A percentile compares a stretch with the other conserved stretches of the same genome.
Evolutionary conservation across 2,113 vertebrate species (phyloP).

Genomic region (Bufo gargarizans): DNA sequence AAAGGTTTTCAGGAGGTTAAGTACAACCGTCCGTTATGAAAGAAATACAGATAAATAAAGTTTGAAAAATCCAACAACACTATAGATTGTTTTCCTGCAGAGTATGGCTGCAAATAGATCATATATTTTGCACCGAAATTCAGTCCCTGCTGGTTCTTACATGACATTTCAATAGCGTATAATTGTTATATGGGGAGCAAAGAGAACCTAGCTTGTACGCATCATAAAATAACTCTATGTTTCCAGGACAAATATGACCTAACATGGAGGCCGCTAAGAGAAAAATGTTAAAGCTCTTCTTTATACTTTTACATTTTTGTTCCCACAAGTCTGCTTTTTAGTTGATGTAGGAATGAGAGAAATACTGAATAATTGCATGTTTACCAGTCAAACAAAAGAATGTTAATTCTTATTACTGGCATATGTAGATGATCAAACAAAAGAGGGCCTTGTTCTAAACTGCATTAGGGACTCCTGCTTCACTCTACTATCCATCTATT

Average conservation of each 20-base stretch:
- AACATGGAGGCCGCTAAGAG: not conserved
- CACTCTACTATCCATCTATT: no score
- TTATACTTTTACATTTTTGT: not conserved
- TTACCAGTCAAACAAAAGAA: not conserved
- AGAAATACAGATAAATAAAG: slow-evolving; percentile 55
- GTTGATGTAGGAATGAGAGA: not conserved
- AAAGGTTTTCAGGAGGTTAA: slow-evolving; percentile 56
- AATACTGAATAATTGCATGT: not conserved
- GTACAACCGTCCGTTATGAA: slow-evolving; percentile 42
- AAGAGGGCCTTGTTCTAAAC: no score
- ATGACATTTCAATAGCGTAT: slow-evolving; percentile 10
- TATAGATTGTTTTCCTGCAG: slow-evolving; percentile 40
- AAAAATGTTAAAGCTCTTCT: not conserved
- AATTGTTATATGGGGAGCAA: slow-evolving; percentile 14
- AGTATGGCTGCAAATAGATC: slow-evolving; percentile 12
- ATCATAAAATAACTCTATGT: not conserved
- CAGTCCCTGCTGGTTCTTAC: slow-evolving; percentile 14
- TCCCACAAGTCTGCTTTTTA: not conserved
- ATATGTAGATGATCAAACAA: no score
- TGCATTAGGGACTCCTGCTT: no score
- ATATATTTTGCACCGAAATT: slow-evolving; percentile 32
- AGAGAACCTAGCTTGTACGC: not conserved
- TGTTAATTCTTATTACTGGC: not conserved
- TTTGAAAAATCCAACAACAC: slow-evolving; percentile 37
- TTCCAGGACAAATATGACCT: not conserved